Conservation (phyloP, 2,888 invertebrate species). For the Clivina fossor region DNA sequence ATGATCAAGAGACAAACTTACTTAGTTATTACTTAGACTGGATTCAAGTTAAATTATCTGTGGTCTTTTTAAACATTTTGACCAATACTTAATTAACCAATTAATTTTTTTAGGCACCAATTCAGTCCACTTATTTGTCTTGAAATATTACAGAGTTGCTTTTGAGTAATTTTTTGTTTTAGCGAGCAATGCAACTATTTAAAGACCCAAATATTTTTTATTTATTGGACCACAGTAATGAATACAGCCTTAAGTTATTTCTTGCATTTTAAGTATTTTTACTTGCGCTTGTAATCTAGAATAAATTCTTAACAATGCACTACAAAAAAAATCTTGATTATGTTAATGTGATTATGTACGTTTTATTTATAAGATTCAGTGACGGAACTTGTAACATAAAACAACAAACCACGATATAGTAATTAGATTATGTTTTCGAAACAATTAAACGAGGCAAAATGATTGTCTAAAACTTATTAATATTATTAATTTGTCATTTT, state of each 20-base stretch:
- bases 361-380: slow-evolving; percentile 10
- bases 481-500: too few relatives aligned
- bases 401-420: too few relatives aligned
- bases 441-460: too few relatives aligned
- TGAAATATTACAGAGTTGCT: slow-evolving; percentile 26
- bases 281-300: slow-evolving; percentile 25
- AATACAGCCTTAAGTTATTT: slow-evolving; percentile 26
- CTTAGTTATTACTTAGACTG: slow-evolving; percentile 28
- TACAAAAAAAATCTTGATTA: slow-evolving; percentile 18
- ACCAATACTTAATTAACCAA: slow-evolving; percentile 26
- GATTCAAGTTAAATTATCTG: slow-evolving; percentile 24
- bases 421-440: too few relatives aligned
- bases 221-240: slow-evolving; percentile 32
- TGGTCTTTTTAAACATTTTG: slow-evolving; percentile 14
- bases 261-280: slow-evolving; percentile 20
- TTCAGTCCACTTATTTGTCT: slow-evolving; percentile 30
- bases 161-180: slow-evolving; percentile 10
- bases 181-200: slow-evolving; percentile 21
- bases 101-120: slow-evolving; percentile 22
- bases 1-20: neutral
- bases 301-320: slow-evolving; percentile 17
- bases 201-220: slow-evolving; percentile 22
- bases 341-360: slow-evolving; percentile 20
- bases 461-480: neutral
- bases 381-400: slow-evolving; percentile 23